These are phyloP conservation scores for Harlomillsia oculata DNA, from an alignment of 1,140 invertebrate species.

Conservation along the genomic window DNA sequence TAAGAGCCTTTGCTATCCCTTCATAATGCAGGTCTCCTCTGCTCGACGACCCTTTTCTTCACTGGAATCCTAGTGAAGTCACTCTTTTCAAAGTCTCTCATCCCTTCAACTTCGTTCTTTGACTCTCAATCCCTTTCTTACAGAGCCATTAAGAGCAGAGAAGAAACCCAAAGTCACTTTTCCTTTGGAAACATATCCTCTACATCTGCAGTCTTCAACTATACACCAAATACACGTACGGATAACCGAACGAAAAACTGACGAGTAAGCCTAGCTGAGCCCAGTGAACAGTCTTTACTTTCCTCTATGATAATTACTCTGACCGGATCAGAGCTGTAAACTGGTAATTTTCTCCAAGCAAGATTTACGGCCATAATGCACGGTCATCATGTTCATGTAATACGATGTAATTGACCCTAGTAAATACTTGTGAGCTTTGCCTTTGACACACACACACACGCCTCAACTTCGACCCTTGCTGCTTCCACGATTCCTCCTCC, in stretches of 20 bases:
- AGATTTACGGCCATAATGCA: conserved; percentile 15
- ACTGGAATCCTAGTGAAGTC: not conserved
- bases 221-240: not conserved
- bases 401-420: conserved; percentile 7
- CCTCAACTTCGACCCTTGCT: not conserved
- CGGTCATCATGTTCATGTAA: conserved; percentile 12
- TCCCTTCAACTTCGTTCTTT: conserved; percentile 2
- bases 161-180: no score
- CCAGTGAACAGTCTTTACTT: not conserved
- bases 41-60: not conserved
- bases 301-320: not conserved
- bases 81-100: conserved; percentile 8
- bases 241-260: conserved; percentile 4
- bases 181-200: no score
- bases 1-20: not conserved
- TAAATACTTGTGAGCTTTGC: conserved; percentile 7
- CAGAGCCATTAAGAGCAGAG: not conserved
- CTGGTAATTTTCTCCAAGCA: not conserved
- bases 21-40: not conserved
- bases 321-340: not conserved
- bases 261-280: not conserved
- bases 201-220: no score
- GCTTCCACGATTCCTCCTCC: not conserved
- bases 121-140: not conserved
- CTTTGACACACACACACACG: not conserved